A percentile compares a stretch with the other conserved stretches of the same genome.
Conservation (phyloP, 2,888 invertebrate genomes). For the Xestia xanthographa region DNA sequence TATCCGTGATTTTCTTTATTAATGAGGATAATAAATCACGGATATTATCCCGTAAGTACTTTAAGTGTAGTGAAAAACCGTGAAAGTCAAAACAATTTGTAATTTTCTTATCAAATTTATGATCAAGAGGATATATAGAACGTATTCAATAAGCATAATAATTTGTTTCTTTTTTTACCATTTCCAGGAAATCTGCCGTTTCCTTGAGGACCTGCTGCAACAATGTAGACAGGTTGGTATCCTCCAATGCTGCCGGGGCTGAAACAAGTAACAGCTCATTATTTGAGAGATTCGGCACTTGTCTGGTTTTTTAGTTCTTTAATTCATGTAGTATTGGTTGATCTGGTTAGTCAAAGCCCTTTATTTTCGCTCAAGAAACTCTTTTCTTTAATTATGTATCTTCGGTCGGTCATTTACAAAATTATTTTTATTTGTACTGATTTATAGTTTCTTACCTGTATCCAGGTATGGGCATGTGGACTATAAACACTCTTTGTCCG, state of each 20-base stretch:
- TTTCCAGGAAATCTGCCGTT: slow-evolving; percentile 76
- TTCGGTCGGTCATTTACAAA: not conserved
- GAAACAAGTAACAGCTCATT: slow-evolving; percentile 43
- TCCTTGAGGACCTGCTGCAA: slow-evolving; percentile 83
- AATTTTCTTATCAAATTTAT: no score
- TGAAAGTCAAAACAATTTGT: no score
- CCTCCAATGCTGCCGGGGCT: slow-evolving; percentile 86
- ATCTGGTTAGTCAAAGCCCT: not conserved
- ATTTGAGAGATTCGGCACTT: not conserved
- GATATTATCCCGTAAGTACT: no score
- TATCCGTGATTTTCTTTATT: no score
- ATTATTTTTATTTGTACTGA: not conserved
- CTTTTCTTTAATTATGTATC: not conserved
- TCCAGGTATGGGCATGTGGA: slow-evolving; percentile 89
- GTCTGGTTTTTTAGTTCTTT: not conserved
- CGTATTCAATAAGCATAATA: no score
- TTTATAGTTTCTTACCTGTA: slow-evolving; percentile 75
- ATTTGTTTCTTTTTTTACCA: no score
- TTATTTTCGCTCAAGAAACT: not conserved
- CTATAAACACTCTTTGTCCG: slow-evolving; percentile 90
- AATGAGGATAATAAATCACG: no score
- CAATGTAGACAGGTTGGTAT: slow-evolving; percentile 86
- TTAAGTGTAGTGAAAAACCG: no score
- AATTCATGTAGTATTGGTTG: not conserved
- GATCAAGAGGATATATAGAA: not conserved